Percentiles rank a stretch among this genome's conserved stretches.
These are phyloP conservation scores for Cydia amplana DNA, from an alignment of 1,140 invertebrate genomes.

Conservation along the genomic window DNA sequence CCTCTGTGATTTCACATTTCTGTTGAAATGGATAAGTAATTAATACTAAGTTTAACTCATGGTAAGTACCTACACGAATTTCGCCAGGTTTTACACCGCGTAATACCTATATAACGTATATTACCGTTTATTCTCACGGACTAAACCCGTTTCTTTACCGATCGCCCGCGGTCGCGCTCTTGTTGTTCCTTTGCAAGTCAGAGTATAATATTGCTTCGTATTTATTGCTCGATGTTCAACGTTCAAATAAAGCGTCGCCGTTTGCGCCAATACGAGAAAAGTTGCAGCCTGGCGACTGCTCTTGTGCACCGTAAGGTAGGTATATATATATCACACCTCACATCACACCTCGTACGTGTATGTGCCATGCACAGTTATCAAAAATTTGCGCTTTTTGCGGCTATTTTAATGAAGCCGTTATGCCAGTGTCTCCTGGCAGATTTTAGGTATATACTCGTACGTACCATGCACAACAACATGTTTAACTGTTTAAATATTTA, in stretches of 20 bases:
- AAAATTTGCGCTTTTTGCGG: no score
- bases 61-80: neutral
- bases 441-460: no score
- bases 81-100: slow-evolving; percentile 47
- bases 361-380: no score
- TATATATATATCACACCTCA: no score
- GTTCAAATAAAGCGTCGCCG: slow-evolving; percentile 58
- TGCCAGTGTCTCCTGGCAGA: no score
- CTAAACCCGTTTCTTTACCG: slow-evolving; percentile 56
- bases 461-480: no score
- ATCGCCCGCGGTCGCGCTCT: slow-evolving; percentile 45
- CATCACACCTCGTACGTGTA: no score
- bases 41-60: no score
- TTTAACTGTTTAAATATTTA: no score
- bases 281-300: slow-evolving; percentile 27
- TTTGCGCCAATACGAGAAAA: slow-evolving; percentile 46
- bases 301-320: slow-evolving; percentile 28
- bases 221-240: slow-evolving; percentile 58
- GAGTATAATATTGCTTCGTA: slow-evolving; percentile 45
- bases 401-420: no score
- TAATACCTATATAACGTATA: slow-evolving; percentile 43
- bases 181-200: slow-evolving; percentile 67
- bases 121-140: slow-evolving; percentile 58
- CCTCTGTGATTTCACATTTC: no score
- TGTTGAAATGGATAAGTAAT: no score